Evolutionary conservation across 2,797 vertebrate species (phyloP).

Genomic region (Pyrocephalus nanus): DNA sequence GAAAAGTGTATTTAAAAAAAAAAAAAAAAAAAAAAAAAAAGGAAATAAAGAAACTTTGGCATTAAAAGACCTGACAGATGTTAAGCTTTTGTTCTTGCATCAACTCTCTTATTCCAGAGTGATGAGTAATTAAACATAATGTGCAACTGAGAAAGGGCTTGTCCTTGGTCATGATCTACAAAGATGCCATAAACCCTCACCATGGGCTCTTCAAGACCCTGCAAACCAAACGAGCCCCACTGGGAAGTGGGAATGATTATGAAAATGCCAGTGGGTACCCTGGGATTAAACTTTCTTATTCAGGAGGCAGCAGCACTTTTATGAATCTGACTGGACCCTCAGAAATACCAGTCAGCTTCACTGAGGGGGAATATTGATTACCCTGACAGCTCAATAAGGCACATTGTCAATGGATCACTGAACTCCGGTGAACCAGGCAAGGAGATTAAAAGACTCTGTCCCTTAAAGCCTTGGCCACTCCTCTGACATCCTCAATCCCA

Average conservation of each 20-base stretch:
- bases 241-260: accelerated
- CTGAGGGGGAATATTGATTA: neutral
- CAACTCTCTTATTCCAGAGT: neutral
- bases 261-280: neutral
- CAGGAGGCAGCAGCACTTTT: neutral
- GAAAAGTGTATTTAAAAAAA: neutral
- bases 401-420: neutral
- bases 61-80: neutral
- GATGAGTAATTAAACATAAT: neutral
- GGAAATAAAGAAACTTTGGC: neutral
- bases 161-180: neutral
- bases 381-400: neutral
- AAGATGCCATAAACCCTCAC: neutral
- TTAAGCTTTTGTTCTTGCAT: neutral
- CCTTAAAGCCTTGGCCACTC: neutral
- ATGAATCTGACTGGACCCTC: neutral
- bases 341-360: neutral
- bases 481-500: neutral
- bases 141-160: neutral
- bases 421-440: neutral
- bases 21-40: neutral
- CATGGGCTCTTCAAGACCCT: neutral
- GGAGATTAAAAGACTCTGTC: neutral
- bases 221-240: neutral
- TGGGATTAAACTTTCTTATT: no score